Evolutionary conservation across 2,797 vertebrate genomes (phyloP).

Genomic region (Coccyzus lansbergi): DNA sequence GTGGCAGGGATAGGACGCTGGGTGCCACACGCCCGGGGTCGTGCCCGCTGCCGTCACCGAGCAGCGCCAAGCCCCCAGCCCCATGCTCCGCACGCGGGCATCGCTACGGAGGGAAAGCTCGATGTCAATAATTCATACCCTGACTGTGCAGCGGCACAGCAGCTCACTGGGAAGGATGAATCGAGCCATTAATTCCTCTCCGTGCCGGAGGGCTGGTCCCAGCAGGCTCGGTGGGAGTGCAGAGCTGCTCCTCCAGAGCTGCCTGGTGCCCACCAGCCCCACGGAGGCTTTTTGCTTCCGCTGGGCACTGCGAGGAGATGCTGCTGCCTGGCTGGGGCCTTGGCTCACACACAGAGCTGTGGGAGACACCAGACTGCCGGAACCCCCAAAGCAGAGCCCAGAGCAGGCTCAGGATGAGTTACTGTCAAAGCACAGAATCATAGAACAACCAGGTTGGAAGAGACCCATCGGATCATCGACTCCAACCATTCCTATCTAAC

Average conservation of each 20-base stretch:
- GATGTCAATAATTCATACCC: conserved; percentile 56
- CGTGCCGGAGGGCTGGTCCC: conserved; percentile 17
- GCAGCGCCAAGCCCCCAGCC: background rate
- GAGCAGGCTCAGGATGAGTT: background rate
- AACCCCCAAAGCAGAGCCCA: background rate
- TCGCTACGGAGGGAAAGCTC: conserved; percentile 3
- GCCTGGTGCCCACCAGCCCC: background rate
- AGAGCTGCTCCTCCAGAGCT: background rate
- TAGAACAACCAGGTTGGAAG: too few species aligned
- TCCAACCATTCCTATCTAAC: too few species aligned
- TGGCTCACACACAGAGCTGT: background rate
- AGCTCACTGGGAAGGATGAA: conserved; percentile 27
- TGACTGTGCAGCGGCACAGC: background rate
- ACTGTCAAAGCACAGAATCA: background rate
- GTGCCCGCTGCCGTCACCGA: background rate
- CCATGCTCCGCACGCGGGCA: accelerated
- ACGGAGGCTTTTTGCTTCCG: background rate
- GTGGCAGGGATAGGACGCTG: background rate
- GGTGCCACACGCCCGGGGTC: background rate
- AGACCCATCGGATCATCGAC: too few species aligned
- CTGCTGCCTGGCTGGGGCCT: background rate
- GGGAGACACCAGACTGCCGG: background rate
- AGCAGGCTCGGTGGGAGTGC: conserved; percentile 4
- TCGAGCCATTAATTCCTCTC: conserved; percentile 30
- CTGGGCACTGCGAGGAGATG: background rate